Percentiles rank a stretch among this genome's conserved stretches.
phyloP scores from a whole-genome alignment of 2,113 vertebrate species.

The Trichomycterus rosablanca region DNA sequence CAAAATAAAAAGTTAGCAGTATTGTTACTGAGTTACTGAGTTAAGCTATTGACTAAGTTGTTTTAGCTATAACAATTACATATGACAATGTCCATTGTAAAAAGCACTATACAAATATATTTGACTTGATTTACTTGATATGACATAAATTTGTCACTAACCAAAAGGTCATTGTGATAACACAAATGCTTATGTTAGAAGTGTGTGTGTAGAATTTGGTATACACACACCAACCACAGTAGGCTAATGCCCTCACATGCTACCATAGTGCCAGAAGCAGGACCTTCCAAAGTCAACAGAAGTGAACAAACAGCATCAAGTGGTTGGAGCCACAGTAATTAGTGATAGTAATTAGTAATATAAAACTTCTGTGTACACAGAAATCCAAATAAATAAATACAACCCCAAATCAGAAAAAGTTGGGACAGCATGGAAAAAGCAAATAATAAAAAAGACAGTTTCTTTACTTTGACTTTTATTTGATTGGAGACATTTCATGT shows the following conservation, averaged over 20 bases:
- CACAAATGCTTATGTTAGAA: constrained; percentile 22
- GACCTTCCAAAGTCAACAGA: constrained; percentile 38
- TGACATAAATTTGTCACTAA: constrained; percentile 43
- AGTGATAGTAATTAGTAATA: constrained; percentile 32
- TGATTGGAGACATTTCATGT: too few species aligned
- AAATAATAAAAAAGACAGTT: too few species aligned
- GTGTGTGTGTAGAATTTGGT: constrained; percentile 7
- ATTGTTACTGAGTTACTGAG: constrained; percentile 14
- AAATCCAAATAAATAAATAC: too few species aligned
- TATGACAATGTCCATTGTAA: too few species aligned
- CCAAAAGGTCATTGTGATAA: constrained; percentile 34
- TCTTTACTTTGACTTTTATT: too few species aligned
- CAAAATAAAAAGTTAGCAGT: too few species aligned
- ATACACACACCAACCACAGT: constrained; percentile 14
- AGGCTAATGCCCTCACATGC: constrained; percentile 32
- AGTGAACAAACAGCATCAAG: constrained; percentile 35
- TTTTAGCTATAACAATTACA: too few species aligned
- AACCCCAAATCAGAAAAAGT: too few species aligned
- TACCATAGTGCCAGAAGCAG: constrained; percentile 12
- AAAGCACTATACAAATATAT: too few species aligned
- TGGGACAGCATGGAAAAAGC: too few species aligned
- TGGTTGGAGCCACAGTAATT: constrained; percentile 29
- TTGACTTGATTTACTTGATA: constrained; percentile 30
- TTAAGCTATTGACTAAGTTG: too few species aligned
- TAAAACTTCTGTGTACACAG: constrained; percentile 8